Evolutionary conservation across 2,113 vertebrate species (phyloP).

Genomic region (Oreamnos americanus): DNA sequence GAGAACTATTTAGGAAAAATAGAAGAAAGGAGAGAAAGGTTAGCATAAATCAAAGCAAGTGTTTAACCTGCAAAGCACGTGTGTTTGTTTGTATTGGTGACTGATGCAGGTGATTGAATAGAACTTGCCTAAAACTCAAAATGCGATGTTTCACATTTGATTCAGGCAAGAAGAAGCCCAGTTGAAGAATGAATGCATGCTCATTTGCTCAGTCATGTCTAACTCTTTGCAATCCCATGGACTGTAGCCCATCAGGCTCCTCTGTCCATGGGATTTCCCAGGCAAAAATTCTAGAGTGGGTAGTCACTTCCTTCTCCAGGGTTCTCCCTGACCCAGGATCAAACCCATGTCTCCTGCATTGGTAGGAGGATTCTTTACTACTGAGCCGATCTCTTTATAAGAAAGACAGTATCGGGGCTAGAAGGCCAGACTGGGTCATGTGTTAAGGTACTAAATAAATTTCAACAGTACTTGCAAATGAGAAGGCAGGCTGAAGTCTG

Average conservation of each 20-base stretch:
- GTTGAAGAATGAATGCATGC: not conserved
- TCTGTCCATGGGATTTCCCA: not conserved
- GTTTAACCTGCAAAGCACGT: not conserved
- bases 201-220: not conserved
- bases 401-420: not conserved
- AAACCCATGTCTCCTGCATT: not conserved
- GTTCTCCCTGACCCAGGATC: not conserved
- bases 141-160: fast-evolving
- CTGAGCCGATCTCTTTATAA: not conserved
- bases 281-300: not conserved
- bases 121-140: not conserved
- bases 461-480: not conserved
- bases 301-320: not conserved
- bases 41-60: no score
- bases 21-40: not conserved
- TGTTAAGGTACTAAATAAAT: no score
- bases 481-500: not conserved
- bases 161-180: not conserved
- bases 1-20: not conserved
- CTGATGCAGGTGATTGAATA: fast-evolving
- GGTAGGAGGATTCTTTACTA: not conserved
- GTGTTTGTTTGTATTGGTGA: not conserved
- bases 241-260: not conserved
- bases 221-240: not conserved
- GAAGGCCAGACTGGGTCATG: not conserved